Percentiles rank a stretch among this genome's conserved stretches.
Conservation (phyloP, 1,140 invertebrate species). For the Aphaenogaster ashmeadi region DNA sequence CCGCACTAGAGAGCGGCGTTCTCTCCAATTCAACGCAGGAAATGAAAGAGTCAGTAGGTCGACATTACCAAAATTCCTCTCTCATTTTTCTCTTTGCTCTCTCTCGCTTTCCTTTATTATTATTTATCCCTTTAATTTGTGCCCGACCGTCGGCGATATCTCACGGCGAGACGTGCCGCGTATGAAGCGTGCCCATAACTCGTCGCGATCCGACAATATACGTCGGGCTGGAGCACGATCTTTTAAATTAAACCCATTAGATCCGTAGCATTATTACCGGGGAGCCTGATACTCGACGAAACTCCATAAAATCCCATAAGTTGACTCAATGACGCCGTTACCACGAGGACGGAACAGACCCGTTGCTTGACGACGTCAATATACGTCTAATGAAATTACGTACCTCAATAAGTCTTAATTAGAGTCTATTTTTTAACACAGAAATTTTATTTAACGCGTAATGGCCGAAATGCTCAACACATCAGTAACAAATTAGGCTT, state of each 20-base stretch:
- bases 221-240: constrained; percentile 27
- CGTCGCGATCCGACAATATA: constrained; percentile 53
- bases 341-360: neutral
- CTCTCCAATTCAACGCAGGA: constrained; percentile 9
- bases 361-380: neutral
- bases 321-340: constrained; percentile 14
- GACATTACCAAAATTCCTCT: neutral
- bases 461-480: neutral
- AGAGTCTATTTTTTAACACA: neutral
- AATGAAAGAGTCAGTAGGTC: constrained; percentile 35
- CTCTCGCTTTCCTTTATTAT: constrained; percentile 61
- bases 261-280: constrained; percentile 44
- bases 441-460: constrained; percentile 13
- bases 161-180: constrained; percentile 40
- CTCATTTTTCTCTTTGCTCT: constrained; percentile 11
- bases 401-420: constrained; percentile 18
- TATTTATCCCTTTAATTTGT: constrained; percentile 63
- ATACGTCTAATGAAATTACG: neutral
- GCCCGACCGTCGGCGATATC: constrained; percentile 48
- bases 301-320: constrained; percentile 29
- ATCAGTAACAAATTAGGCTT: neutral
- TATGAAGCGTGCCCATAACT: constrained; percentile 54
- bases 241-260: constrained; percentile 63
- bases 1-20: neutral
- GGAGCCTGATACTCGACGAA: constrained; percentile 42